phyloP scores from a whole-genome alignment of 35 echinoderm and acorn worm species.

The Diadema setosum region DNA sequence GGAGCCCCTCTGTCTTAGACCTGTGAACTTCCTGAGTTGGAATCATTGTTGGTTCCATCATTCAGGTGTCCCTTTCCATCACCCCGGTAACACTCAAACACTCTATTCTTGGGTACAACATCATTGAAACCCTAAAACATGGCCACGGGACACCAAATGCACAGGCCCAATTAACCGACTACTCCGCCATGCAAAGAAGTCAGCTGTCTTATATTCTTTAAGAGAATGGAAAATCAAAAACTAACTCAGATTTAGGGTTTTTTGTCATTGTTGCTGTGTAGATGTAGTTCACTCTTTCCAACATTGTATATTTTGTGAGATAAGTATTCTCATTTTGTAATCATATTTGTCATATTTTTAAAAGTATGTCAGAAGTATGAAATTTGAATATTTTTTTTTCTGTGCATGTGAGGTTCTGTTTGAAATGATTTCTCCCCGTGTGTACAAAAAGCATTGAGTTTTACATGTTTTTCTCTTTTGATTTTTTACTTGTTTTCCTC shows the following conservation, averaged over 20 bases:
- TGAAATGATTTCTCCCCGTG: neutral
- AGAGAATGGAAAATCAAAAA: neutral
- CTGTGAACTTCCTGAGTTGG: neutral
- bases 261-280: neutral
- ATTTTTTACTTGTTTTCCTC: no score
- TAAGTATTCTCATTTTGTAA: neutral
- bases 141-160: no score
- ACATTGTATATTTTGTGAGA: slow-evolving; percentile 20
- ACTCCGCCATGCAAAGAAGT: no score
- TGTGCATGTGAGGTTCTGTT: neutral
- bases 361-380: neutral
- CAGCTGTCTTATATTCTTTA: neutral
- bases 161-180: no score
- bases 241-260: neutral
- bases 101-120: no score
- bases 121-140: no score
- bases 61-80: no score
- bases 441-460: neutral
- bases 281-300: neutral
- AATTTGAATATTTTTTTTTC: neutral
- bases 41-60: neutral
- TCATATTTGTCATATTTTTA: neutral
- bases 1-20: neutral
- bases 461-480: neutral
- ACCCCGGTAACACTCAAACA: no score